Conservation (phyloP, 2,888 invertebrate genomes). For the Habroteleia sp. region DNA sequence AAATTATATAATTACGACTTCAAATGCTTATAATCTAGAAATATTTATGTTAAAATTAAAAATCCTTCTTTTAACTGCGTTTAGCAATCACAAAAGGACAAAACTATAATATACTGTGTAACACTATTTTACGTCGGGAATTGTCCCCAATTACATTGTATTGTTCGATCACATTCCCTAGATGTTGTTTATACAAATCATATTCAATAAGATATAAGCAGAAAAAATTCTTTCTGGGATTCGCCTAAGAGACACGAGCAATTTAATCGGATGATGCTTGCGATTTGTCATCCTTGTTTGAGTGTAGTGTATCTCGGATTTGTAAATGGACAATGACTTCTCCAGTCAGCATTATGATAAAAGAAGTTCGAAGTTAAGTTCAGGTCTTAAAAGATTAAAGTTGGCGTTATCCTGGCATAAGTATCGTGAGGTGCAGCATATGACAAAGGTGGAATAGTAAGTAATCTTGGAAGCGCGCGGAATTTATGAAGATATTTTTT, state of each 20-base stretch:
- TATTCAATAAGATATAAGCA: background rate
- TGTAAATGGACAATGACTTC: constrained; percentile 50
- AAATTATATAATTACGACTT: too few relatives aligned
- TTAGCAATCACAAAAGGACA: too few relatives aligned
- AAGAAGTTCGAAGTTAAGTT: constrained; percentile 45
- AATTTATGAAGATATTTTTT: constrained; percentile 45
- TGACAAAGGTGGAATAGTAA: constrained; percentile 38
- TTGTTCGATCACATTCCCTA: too few relatives aligned
- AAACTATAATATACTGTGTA: too few relatives aligned
- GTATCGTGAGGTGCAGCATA: constrained; percentile 19
- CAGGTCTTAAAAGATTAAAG: constrained; percentile 53
- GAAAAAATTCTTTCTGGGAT: constrained; percentile 1
- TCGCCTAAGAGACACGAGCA: constrained; percentile 11
- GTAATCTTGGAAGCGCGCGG: constrained; percentile 29
- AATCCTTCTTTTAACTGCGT: too few relatives aligned
- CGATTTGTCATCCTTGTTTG: constrained; percentile 53
- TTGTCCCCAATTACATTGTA: too few relatives aligned
- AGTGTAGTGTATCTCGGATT: constrained; percentile 18
- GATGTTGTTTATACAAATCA: too few relatives aligned
- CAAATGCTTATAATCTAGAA: too few relatives aligned
- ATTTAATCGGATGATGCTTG: constrained; percentile 59
- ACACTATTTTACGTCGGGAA: too few relatives aligned
- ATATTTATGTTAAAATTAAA: too few relatives aligned
- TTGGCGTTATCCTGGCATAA: constrained; percentile 16
- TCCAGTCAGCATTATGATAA: constrained; percentile 27